These are phyloP conservation scores for Leptatherina wallacei DNA, from an alignment of 2,797 vertebrate genomes.

Conservation along the genomic window DNA sequence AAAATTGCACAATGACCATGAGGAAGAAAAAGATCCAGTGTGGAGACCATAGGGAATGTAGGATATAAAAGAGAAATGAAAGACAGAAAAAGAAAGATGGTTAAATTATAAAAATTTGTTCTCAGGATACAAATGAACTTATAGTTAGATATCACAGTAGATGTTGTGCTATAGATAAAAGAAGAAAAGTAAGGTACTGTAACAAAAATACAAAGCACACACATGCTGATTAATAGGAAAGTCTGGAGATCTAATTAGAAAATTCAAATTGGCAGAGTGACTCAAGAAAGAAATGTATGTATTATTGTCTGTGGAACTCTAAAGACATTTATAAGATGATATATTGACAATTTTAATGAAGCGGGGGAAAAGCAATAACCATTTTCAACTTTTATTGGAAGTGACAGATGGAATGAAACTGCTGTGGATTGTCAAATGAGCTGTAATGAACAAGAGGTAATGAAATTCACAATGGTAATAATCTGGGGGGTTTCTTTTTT, in stretches of 20 bases:
- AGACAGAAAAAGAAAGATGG: too few species aligned
- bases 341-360: constrained; percentile 17
- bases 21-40: not conserved
- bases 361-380: constrained; percentile 33
- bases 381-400: constrained; percentile 41
- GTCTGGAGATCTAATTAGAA: not conserved
- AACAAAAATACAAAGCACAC: not conserved
- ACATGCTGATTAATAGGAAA: not conserved
- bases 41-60: too few species aligned
- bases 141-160: not conserved
- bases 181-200: not conserved
- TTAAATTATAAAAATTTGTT: not conserved
- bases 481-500: constrained; percentile 9
- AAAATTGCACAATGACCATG: not conserved
- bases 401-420: constrained; percentile 53
- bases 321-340: constrained; percentile 26
- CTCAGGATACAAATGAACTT: not conserved
- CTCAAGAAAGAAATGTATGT: constrained; percentile 12
- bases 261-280: constrained; percentile 24
- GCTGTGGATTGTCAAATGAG: constrained; percentile 42
- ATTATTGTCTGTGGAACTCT: constrained; percentile 30
- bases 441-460: constrained; percentile 34
- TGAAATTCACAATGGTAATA: constrained; percentile 44
- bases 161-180: not conserved
- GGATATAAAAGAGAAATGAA: not conserved